Conservation (phyloP, 2,888 invertebrate species). For the Teinopalpus imperialis region DNA sequence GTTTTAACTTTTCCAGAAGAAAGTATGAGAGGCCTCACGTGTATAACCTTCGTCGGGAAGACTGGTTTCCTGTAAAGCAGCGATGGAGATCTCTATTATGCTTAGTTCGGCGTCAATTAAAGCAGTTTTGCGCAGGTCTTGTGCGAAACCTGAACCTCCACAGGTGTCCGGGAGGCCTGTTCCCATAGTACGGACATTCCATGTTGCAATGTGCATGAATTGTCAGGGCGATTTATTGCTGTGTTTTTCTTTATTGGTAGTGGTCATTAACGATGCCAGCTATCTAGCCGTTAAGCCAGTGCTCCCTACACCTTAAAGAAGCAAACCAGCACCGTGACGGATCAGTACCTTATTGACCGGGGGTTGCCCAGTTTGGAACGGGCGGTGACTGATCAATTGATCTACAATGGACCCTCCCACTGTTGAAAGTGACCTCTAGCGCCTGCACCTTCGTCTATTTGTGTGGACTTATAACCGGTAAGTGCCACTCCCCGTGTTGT, state of each 20-base stretch:
- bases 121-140: background rate
- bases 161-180: background rate
- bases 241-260: background rate
- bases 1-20: too few species aligned
- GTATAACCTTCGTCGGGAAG: too few species aligned
- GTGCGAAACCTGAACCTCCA: background rate
- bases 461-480: background rate
- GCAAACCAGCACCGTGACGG: background rate
- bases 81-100: background rate
- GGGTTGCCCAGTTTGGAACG: too few species aligned
- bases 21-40: too few species aligned
- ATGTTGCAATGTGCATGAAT: background rate
- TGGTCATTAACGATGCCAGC: too few species aligned
- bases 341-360: too few species aligned
- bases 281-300: too few species aligned
- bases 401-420: background rate
- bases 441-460: background rate
- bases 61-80: too few species aligned
- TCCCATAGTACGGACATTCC: too few species aligned
- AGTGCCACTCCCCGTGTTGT: background rate
- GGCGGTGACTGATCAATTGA: too few species aligned
- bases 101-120: background rate
- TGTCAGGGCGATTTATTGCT: background rate
- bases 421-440: background rate
- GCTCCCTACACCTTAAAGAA: too few species aligned